A percentile compares a stretch with the other conserved stretches of the same genome.
Evolutionary conservation across 2,888 invertebrate genomes (phyloP).

Genomic region (Harpagoxenus sublaevis): DNA sequence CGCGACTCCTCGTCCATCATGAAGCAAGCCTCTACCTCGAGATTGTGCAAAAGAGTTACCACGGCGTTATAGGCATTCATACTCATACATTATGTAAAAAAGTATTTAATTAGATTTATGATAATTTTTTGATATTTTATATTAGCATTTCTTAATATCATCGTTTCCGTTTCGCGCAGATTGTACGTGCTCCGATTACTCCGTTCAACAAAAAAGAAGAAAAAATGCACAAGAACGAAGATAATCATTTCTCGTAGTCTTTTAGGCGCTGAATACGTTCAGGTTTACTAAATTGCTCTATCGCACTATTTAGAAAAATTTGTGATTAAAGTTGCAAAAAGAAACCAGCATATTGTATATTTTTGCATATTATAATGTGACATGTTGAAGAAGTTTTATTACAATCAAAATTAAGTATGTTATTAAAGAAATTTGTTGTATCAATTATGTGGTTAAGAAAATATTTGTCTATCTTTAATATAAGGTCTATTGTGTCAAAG

Average conservation of each 20-base stretch:
- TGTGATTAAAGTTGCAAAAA: not conserved
- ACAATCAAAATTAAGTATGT: too few species aligned
- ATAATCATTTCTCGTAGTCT: not conserved
- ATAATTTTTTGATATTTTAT: not conserved
- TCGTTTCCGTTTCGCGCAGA: not conserved
- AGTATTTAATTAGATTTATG: constrained; percentile 1
- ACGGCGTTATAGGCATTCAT: not conserved
- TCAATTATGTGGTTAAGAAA: not conserved
- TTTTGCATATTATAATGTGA: too few species aligned
- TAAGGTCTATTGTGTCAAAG: not conserved
- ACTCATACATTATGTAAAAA: not conserved
- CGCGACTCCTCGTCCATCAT: not conserved
- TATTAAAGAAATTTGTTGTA: not conserved
- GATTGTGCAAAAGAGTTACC: not conserved
- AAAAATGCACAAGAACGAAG: not conserved
- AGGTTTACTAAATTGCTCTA: not conserved
- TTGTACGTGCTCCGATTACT: not conserved
- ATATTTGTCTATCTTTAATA: not conserved
- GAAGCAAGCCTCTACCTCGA: not conserved
- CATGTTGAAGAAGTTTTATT: too few species aligned
- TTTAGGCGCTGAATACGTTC: not conserved
- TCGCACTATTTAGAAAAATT: not conserved
- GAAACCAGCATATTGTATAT: not conserved
- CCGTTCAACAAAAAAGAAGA: not conserved
- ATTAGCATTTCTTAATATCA: constrained; percentile 3